Evolutionary conservation across 2,113 vertebrate genomes (phyloP), one percentile per base, ranked within the genome.

Genomic region (Cacatua alba): DNA sequence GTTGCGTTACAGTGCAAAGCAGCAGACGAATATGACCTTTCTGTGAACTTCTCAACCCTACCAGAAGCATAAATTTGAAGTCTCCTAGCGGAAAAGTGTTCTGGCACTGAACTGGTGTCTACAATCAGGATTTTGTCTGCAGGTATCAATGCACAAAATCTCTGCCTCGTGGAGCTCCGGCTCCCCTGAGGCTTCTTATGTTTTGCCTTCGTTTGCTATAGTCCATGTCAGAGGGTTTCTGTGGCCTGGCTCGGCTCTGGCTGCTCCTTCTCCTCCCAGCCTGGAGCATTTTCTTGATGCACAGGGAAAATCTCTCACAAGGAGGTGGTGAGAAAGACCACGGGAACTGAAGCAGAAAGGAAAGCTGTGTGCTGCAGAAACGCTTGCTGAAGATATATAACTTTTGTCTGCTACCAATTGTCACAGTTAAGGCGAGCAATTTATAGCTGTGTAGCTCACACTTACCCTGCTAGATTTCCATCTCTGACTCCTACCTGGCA

Each of bases 91-190:
- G 94, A 93, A 88, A 94, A 95, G 82, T n/a, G 86, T 97, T 97
- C 89, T 97, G 97, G 95, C 95, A 82, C 94, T 92, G 88, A 95
- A 70, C 88, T 84, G 94, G 89, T 95, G 85, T 93, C 93, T 95
- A 97, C 97, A 97, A 96, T 97, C 97, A 95, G 97, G 96, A 97
- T 97, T 97, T 91, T 95, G 97, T 98, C 96, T 97, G 92, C 85
- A 95, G 93, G 93, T 95, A 95, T 94, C 94, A 96, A 91, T 85
- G 81, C 91, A 94, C 92, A 92, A 94, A 95, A 96, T 95, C 94
- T 97, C 91, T 80, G 94, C 89, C 95, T 96, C 84, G 70, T 93
- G 83, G 76, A 95, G 84, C 87, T 85, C 76, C 4, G 82, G 71
- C 63, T 97, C 95, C 81, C 95, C 43, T 14, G 95, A 84, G 95